Conservation (phyloP, 2,113 vertebrate genomes). For the Ctenomys sociabilis region DNA sequence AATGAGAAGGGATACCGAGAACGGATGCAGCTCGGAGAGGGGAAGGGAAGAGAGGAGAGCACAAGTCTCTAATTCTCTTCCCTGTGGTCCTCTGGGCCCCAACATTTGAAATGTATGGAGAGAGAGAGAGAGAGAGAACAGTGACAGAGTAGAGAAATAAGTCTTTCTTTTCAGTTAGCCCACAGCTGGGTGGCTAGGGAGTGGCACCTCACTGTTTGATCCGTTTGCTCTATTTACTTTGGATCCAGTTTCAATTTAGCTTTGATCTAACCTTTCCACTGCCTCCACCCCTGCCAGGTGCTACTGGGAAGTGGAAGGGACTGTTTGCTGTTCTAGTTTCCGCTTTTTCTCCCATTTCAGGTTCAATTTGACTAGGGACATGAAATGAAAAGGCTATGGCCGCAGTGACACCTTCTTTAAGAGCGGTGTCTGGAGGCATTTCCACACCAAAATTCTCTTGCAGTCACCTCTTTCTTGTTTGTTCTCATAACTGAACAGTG, state of each 20-base stretch:
- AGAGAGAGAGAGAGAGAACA: neutral
- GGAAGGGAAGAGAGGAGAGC: neutral
- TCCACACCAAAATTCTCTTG: neutral
- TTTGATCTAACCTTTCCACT: neutral
- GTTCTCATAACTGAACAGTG: neutral
- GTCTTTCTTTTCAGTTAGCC: neutral
- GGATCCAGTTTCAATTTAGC: neutral
- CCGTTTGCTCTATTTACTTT: neutral
- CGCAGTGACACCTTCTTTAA: neutral
- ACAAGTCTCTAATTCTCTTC: neutral
- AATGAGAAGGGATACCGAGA: no score
- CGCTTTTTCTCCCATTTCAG: conserved; percentile 14
- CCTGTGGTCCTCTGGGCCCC: neutral
- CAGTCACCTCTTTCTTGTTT: neutral
- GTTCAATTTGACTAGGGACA: neutral
- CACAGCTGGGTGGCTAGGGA: neutral
- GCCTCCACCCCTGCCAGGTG: neutral
- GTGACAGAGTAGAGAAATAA: no score
- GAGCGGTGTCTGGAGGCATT: neutral
- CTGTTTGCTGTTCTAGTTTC: neutral
- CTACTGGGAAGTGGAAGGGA: neutral
- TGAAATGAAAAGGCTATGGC: neutral
- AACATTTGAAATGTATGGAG: neutral
- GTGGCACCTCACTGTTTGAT: neutral
- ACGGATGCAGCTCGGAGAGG: no score